A percentile compares a stretch with the other conserved stretches of the same genome.
Conservation (phyloP, 2,888 invertebrate genomes). For the Leptopilina syphax region DNA sequence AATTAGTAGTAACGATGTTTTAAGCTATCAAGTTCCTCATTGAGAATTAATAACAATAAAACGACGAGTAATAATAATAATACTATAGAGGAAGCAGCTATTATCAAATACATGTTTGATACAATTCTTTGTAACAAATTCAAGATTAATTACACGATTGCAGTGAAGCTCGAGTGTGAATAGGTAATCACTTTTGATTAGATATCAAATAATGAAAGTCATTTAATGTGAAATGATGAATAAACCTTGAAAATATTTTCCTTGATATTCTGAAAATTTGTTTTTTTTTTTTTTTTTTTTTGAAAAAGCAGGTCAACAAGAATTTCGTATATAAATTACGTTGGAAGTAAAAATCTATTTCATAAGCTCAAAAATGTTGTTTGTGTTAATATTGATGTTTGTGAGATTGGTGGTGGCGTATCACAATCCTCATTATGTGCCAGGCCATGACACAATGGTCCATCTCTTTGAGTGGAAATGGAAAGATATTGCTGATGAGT, state of each 20-base stretch:
- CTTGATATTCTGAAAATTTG: too few relatives aligned
- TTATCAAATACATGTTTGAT: slow-evolving; percentile 3
- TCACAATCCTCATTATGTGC: slow-evolving; percentile 77
- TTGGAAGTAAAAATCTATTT: not conserved
- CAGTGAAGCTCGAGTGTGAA: too few relatives aligned
- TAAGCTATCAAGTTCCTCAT: not conserved
- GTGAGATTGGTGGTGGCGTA: not conserved
- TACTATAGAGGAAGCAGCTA: not conserved
- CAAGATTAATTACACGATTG: not conserved
- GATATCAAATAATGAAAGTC: not conserved
- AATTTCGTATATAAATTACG: not conserved
- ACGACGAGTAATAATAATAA: not conserved
- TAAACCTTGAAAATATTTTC: not conserved
- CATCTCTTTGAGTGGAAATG: slow-evolving; percentile 85
- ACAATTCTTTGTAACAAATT: not conserved
- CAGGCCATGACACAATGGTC: slow-evolving; percentile 78
- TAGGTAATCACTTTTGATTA: too few relatives aligned
- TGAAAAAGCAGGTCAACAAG: not conserved
- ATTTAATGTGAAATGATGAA: not conserved
- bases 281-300: too few relatives aligned
- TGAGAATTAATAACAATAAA: not conserved
- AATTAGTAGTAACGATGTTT: not conserved
- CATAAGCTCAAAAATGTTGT: slow-evolving; percentile 7
- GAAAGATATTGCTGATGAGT: slow-evolving; percentile 83
- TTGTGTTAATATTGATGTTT: slow-evolving; percentile 8